Base-by-base conservation (phyloP, 2,888 invertebrate genomes). In the Keiferia lycopersicella region DNA sequence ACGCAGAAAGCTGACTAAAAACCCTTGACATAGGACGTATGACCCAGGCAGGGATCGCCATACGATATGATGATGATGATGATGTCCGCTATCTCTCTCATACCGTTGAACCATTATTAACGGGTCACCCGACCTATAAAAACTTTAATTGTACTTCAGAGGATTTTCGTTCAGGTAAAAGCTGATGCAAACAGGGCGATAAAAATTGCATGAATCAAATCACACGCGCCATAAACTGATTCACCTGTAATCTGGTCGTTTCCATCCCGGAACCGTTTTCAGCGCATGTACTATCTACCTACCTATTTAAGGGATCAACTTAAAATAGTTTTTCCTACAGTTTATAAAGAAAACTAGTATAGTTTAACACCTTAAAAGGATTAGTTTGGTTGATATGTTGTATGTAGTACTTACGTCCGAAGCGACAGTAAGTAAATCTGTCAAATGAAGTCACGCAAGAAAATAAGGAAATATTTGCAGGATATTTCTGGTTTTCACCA, bases 181-280 rank as follows among this genome's bases (percentile, higher is more conserved):
- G 20, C 51, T 62, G 73, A 73, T 74, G 79, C 75, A 82, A 83
- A 81, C 80, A 82, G 67, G 71, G 69, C 74, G 74, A 78, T 80
- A 80, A 81, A 79, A 82, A 75, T 53, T 22, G 51, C 26, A 53
- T 78, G 79, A 84, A 87, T 86, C 78, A 74, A 82, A 84, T 86
- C 81, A 81, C 69, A 78, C 80, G 81, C 78, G 67, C 74, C 84
- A 82, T 86, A 83, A 84, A 77, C 70, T 78, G 75, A 78, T 80
- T 41, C 34, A 56, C 59, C 57, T 59, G 58, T 39, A 34, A 59
- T 34, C 39, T 0, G 58, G 20, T 59, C 41, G 38, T 59, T 53
- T 53, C 22, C 22, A 14, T 22, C 51, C 22, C 20, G 50, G 12
- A 22, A 22, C 14, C 51, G 4, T 26, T 53, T 53, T 12, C 50